phyloP scores from a whole-genome alignment of 2,113 vertebrate genomes.

The Sigmodon hispidus region DNA sequence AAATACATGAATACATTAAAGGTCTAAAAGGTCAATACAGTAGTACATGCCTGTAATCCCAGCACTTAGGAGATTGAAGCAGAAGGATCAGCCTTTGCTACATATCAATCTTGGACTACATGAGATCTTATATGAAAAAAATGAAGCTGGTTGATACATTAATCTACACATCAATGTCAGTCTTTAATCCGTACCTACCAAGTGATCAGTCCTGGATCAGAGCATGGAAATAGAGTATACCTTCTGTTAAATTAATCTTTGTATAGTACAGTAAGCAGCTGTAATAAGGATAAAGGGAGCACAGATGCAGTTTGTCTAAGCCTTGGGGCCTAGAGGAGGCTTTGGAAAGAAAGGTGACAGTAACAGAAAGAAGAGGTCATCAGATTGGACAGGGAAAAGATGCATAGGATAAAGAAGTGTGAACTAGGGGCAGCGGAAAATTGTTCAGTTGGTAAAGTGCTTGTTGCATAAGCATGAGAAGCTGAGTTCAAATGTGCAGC shows the following conservation, averaged over 20 bases:
- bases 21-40: neutral
- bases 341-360: slow-evolving; percentile 18
- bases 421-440: neutral
- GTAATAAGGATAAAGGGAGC: neutral
- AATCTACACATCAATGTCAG: slow-evolving; percentile 20
- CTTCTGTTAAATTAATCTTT: slow-evolving; percentile 46
- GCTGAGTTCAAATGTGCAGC: neutral
- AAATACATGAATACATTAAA: slow-evolving; percentile 11
- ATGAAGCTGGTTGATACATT: neutral
- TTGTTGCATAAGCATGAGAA: neutral
- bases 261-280: neutral
- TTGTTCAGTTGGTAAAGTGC: neutral
- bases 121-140: neutral
- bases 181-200: neutral
- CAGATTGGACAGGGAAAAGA: neutral
- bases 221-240: neutral
- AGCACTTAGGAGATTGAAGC: neutral
- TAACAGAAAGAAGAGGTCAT: slow-evolving; percentile 46
- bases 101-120: neutral
- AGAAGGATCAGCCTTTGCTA: neutral
- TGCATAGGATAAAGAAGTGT: neutral
- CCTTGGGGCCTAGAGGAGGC: neutral
- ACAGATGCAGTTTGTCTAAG: neutral
- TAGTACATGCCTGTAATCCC: neutral
- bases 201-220: neutral